Evolutionary conservation across 2,888 invertebrate species (phyloP), one percentile per base, ranked within the genome.

Genomic region (Rhagonycha fulva): DNA sequence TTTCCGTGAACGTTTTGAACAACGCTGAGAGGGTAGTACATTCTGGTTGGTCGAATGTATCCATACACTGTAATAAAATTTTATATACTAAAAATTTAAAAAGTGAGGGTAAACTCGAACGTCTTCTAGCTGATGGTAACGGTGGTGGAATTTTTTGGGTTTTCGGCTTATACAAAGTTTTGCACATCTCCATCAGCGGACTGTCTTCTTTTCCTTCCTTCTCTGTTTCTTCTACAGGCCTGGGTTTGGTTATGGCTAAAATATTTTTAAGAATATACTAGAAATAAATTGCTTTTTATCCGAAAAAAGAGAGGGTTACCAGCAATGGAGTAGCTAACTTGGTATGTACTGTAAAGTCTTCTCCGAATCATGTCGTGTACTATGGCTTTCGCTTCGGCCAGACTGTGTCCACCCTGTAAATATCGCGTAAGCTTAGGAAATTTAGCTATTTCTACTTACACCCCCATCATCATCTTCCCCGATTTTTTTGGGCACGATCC

Each of bases 131-230:
- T n/a, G 71, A 75, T 32, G 79, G 76, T 63, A 80, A 30, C 1
- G 80, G 80, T 32, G 78, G 78, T 62, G 78, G 67, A 28, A 80
- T 79, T 67, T 76, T 75, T 69, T 77, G 68, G 9, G 70, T 78
- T 68, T 66, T 75, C 9, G 77, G 68, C 9, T 62, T 68, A 19
- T 76, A 79, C 2, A 79, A 14, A n/a, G 62, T 66, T 70, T 70
- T 72, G 61, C 79, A 66, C 23, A 26, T 66, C 11, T 24, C 23
- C 63, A 66, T 66, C 19, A 66, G 12, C 7, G 63, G 24, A 66
- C 11, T n/a, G 19, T 61, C 68, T 11, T 24, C 66, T 61, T 14
- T 32, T 3, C 47, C 47, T n/a, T 7, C 7, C n/a, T 9, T n/a
- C n/a, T 47, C 47, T n/a, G n/a, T n/a, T 47, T 47, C 47, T 7